These are phyloP conservation scores for Sinocyclocheilus rhinocerous DNA, from an alignment of 2,113 vertebrate species.

Conservation along the genomic window DNA sequence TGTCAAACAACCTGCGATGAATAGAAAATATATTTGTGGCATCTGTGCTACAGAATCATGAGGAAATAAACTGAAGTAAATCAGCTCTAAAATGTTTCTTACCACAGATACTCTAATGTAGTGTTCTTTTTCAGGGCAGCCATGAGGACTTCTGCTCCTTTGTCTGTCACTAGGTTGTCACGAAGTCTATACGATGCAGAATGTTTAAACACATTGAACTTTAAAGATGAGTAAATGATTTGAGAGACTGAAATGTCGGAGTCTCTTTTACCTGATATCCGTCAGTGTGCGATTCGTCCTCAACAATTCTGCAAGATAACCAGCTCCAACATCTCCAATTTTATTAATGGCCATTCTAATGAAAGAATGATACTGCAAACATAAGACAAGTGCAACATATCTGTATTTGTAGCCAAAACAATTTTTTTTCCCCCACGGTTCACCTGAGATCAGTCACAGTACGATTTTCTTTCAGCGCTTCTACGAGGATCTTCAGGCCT, in stretches of 20 bases:
- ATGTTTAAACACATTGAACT: background rate
- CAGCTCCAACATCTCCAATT: slow-evolving; percentile 59
- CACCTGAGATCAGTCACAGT: slow-evolving; percentile 64
- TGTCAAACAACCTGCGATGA: slow-evolving; percentile 61
- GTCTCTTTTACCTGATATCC: slow-evolving; percentile 61
- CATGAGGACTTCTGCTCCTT: slow-evolving; percentile 58
- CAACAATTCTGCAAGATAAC: slow-evolving; percentile 58
- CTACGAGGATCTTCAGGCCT: slow-evolving; percentile 54
- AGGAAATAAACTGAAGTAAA: background rate
- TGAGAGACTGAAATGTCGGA: background rate
- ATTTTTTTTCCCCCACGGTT: background rate
- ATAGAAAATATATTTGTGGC: slow-evolving; percentile 18
- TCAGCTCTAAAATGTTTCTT: background rate
- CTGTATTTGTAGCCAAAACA: background rate
- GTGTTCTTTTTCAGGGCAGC: slow-evolving; percentile 57
- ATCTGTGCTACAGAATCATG: background rate
- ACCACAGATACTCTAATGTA: slow-evolving; percentile 61
- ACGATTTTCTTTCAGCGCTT: slow-evolving; percentile 57
- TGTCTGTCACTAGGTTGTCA: slow-evolving; percentile 63
- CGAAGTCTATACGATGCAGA: slow-evolving; percentile 53
- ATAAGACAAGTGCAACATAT: background rate
- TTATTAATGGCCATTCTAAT: slow-evolving; percentile 64
- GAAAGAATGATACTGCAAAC: background rate
- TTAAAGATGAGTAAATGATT: background rate
- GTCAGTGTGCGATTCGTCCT: slow-evolving; percentile 56